Base-by-base conservation (phyloP, 1,140 invertebrate species). In the Caenorhabditis latens region DNA sequence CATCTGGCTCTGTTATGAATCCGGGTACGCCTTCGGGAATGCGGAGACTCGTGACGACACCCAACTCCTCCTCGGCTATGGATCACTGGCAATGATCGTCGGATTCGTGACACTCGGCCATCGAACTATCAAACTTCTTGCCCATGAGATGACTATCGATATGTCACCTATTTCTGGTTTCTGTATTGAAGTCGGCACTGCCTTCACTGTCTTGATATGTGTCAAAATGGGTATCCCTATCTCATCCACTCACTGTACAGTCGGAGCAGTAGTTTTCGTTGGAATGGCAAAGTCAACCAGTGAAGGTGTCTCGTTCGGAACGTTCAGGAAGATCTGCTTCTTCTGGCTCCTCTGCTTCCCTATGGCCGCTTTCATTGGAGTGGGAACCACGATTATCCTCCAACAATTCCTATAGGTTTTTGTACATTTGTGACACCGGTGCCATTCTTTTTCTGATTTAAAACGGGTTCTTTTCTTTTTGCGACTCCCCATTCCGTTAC, bases 191-290 rank as follows among this genome's bases (percentile, higher is more conserved):
- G 95, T 99, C 89, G 97, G 97, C 46, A 95, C 97, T 43, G 97
- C 97, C n/a, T 94, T 97, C 86, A 99, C 97, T 42, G 98, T 99
- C 71, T 94, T 99, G 90, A 93, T 98, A 83, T 97, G 97, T 55
- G 97, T 96, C 90, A 98, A 99, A 93, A 95, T 96, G 88, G 97
- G 97, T 14, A 94, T 99, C 91, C 97, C 97, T 19, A 96, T 99
- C 89, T 97, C 96, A 87, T 98, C 97, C 8, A 99, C 98, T 1
- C 97, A 99, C 93, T 99, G 98, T 93, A 98, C 99, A 94, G 97
- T 99, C 5, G 88, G 88, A 46, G 87, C 87, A 50, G 85, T 89
- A 1, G 46, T 89, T 2, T 89, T 88, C 50, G 88, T 89, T 21
- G 88, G 88, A 43, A 79, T 85, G 84, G 58, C 79, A 13, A 88